Conservation (phyloP, 1,140 invertebrate genomes). For the Holotrichia oblita region DNA sequence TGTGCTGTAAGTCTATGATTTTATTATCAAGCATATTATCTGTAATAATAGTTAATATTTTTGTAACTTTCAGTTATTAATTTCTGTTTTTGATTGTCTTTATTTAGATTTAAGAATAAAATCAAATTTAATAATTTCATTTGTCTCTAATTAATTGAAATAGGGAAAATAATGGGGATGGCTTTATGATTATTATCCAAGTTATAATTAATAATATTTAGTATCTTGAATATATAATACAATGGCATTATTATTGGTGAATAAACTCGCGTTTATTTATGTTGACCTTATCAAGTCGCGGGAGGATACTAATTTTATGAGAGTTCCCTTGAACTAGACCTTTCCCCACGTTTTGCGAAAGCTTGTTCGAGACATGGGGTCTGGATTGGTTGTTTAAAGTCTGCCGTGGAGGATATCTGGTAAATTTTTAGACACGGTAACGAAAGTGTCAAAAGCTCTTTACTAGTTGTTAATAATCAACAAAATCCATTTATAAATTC, state of each 20-base stretch:
- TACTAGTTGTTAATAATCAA: too few relatives aligned
- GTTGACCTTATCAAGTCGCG: not conserved
- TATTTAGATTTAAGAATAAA: not conserved
- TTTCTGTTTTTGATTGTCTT: not conserved
- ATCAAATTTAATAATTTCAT: not conserved
- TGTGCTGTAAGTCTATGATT: not conserved
- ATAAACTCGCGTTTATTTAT: not conserved
- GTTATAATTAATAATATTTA: too few relatives aligned
- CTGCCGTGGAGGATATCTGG: not conserved
- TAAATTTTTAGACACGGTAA: conserved; percentile 20
- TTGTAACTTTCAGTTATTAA: not conserved
- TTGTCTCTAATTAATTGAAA: not conserved
- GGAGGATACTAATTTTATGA: conserved; percentile 1
- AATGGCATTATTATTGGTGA: not conserved
- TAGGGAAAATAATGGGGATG: not conserved
- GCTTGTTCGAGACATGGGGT: not conserved
- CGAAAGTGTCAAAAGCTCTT: not conserved
- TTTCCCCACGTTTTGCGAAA: conserved; percentile 27
- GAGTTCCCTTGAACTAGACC: conserved; percentile 10
- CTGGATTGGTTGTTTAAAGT: conserved; percentile 22
- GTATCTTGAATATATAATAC: too few relatives aligned
- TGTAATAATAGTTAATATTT: not conserved
- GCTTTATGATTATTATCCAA: not conserved
- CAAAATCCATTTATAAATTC: too few relatives aligned
- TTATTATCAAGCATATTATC: not conserved